Evolutionary conservation across 2,113 vertebrate genomes (phyloP), one percentile per base, ranked within the genome.

Genomic region (Nycticorax nycticorax): DNA sequence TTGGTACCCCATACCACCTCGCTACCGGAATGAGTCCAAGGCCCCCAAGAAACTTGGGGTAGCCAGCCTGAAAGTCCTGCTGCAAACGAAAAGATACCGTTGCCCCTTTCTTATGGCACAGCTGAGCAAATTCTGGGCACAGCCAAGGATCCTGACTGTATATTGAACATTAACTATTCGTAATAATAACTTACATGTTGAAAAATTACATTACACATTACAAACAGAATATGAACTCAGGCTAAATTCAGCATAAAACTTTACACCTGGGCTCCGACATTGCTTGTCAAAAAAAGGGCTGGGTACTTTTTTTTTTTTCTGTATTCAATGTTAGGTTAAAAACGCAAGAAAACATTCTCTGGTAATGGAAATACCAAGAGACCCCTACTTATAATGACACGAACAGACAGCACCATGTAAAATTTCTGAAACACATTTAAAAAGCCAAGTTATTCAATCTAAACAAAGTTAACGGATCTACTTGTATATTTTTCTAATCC

Each of bases 401-500:
- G 6, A 96, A 90, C 57, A 93, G 59, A 78, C 71, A 94, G 72
- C 72, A 89, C 28, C 0, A 1, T 41, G 37, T 80, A 89, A 94
- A 88, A 94, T 81, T 92, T 93, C 63, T 94, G 88, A 92, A 95
- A 84, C 35, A 73, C 80, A 37, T 76, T 95, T 6, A 30, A 76
- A 89, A 95, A 85, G 45, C 33, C 41, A 93, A 55, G 59, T 83
- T 90, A 86, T 78, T 77, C 92, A 82, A 89, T 62, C 76, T 88
- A 79, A 91, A 89, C 74, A 76, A 82, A 93, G n/a, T 95, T 88
- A 92, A 57, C 69, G 85, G 27, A 79, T 77, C 62, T 79, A 63
- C 23, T 80, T 77, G 48, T 52, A 33, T 77, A 83, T 92, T 88
- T 94, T 96, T 82, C 66, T 93, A 96, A 96, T 93, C 18, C 45